These are phyloP conservation scores for Dynastes grantii DNA, from an alignment of 2,888 invertebrate genomes.

Conservation along the genomic window DNA sequence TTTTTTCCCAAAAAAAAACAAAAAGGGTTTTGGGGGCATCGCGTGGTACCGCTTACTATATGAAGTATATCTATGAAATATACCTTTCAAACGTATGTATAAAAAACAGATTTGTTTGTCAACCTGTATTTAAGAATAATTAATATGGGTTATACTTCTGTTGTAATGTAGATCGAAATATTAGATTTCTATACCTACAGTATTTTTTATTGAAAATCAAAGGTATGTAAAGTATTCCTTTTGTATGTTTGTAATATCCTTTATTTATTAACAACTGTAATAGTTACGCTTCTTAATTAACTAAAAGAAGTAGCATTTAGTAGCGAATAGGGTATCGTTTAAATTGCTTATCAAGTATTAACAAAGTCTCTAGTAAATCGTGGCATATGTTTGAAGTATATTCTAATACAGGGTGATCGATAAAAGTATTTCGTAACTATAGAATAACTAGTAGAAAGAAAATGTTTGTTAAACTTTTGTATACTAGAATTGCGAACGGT, in stretches of 20 bases:
- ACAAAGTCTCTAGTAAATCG: neutral
- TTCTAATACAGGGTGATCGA: neutral
- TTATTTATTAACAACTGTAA: neutral
- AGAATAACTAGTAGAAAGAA: slow-evolving; percentile 10
- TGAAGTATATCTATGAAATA: too few relatives aligned
- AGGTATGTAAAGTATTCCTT: neutral
- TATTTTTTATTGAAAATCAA: neutral
- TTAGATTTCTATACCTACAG: neutral
- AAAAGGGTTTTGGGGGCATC: too few relatives aligned
- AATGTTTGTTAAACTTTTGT: neutral
- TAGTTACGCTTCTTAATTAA: neutral
- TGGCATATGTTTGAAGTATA: slow-evolving; percentile 48
- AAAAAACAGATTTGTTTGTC: too few relatives aligned
- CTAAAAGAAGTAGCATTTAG: neutral
- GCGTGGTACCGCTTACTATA: too few relatives aligned
- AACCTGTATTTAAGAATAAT: too few relatives aligned
- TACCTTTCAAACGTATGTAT: too few relatives aligned
- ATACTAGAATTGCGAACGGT: too few relatives aligned
- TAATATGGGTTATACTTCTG: too few relatives aligned
- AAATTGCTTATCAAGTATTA: neutral
- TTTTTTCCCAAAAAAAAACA: too few relatives aligned
- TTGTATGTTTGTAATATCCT: neutral
- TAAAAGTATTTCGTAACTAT: neutral
- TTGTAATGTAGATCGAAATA: neutral
- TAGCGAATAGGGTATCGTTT: neutral